phyloP scores from a whole-genome alignment of 2,888 invertebrate species.

The Ashinkailepas kermadecensis region DNA sequence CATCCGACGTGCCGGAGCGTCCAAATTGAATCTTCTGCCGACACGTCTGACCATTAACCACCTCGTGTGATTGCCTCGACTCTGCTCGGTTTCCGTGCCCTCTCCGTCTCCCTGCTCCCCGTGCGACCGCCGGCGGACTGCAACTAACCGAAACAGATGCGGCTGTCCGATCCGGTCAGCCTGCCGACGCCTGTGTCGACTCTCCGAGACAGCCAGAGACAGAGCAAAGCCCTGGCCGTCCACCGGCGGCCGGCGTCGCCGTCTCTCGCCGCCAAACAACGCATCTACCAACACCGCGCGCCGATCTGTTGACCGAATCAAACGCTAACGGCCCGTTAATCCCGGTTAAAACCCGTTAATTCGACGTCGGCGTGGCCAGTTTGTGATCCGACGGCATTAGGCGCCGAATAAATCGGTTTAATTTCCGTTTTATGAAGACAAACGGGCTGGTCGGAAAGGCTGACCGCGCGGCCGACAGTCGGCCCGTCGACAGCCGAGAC shows the following conservation, averaged over 20 bases:
- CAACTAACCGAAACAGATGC: not conserved
- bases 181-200: not conserved
- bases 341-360: not conserved
- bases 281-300: not conserved
- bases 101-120: no score
- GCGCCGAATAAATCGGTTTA: constrained; percentile 2
- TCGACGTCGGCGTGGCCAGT: not conserved
- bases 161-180: not conserved
- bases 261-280: not conserved
- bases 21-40: no score
- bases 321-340: not conserved
- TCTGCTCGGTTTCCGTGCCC: no score
- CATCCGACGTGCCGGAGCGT: no score
- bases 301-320: not conserved
- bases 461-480: not conserved
- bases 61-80: no score
- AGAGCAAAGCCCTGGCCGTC: no score
- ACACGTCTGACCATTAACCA: no score
- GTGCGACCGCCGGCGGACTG: no score
- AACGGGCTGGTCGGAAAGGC: not conserved
- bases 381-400: not conserved
- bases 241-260: not conserved
- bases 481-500: not conserved
- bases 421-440: constrained; percentile 15
- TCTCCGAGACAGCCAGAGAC: not conserved